These are phyloP conservation scores for Apis laboriosa DNA, from an alignment of 1,140 invertebrate genomes.

Conservation along the genomic window DNA sequence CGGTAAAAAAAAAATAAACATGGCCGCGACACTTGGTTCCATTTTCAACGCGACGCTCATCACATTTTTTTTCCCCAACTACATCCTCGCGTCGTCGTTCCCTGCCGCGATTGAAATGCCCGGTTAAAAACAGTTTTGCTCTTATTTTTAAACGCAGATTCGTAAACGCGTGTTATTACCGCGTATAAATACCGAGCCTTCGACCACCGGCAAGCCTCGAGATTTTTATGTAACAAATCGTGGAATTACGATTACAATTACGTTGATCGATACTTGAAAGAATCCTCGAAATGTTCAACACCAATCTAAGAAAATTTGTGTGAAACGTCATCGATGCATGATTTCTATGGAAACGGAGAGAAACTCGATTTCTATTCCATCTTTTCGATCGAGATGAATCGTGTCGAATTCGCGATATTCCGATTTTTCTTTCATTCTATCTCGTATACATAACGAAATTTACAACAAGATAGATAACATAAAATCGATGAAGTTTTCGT, in stretches of 20 bases:
- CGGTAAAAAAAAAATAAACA: slow-evolving; percentile 49
- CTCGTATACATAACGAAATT: too few relatives aligned
- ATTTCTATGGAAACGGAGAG: too few relatives aligned
- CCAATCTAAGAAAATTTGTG: too few relatives aligned
- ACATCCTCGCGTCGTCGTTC: background rate
- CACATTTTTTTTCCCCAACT: background rate
- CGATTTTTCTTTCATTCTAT: too few relatives aligned
- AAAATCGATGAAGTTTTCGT: too few relatives aligned
- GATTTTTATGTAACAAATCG: slow-evolving; percentile 22
- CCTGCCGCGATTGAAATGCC: background rate
- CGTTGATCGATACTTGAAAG: background rate
- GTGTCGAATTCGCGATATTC: too few relatives aligned
- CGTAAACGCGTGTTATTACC: slow-evolving; percentile 27
- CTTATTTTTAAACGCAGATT: slow-evolving; percentile 34
- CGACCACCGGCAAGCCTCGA: background rate
- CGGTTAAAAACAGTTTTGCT: background rate
- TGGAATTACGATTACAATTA: background rate
- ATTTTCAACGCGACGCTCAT: background rate
- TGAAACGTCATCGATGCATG: too few relatives aligned
- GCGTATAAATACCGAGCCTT: background rate
- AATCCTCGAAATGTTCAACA: too few relatives aligned
- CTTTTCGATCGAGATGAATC: too few relatives aligned
- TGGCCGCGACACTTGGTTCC: background rate
- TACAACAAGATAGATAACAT: too few relatives aligned
- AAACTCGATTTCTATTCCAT: too few relatives aligned